These are phyloP conservation scores for Thoracochromis brauschi DNA, from an alignment of 2,113 vertebrate species.

Conservation along the genomic window DNA sequence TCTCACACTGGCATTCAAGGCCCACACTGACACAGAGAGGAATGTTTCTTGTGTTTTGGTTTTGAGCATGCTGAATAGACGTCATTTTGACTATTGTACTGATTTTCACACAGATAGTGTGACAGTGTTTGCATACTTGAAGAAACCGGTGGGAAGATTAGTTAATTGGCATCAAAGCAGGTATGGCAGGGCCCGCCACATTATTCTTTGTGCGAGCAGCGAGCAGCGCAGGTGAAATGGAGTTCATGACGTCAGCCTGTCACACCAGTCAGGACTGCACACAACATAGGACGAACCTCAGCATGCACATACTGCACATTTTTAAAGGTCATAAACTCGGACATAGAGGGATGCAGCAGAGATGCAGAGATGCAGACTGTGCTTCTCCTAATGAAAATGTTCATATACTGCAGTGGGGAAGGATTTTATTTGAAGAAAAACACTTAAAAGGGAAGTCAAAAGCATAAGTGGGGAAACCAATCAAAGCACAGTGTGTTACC, in stretches of 20 bases:
- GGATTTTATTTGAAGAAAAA: constrained; percentile 1
- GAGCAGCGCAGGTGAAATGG: constrained; percentile 36
- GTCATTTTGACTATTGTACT: constrained; percentile 54
- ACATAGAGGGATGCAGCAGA: not conserved
- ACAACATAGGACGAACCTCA: not conserved
- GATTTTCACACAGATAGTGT: constrained; percentile 67
- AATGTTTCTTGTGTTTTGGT: constrained; percentile 45
- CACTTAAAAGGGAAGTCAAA: constrained; percentile 33
- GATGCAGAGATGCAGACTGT: not conserved
- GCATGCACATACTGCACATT: not conserved
- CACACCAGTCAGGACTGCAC: not conserved
- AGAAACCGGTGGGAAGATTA: constrained; percentile 27
- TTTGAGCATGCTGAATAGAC: constrained; percentile 40
- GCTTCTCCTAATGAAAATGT: not conserved
- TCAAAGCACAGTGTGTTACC: constrained; percentile 48
- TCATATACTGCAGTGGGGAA: not conserved
- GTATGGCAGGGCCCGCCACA: not conserved
- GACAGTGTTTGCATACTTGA: constrained; percentile 62
- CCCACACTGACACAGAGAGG: not conserved
- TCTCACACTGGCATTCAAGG: not conserved
- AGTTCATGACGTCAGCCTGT: constrained; percentile 53
- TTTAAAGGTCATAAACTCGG: not conserved
- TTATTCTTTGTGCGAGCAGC: constrained; percentile 22
- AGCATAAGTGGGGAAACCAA: constrained; percentile 22
- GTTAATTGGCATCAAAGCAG: constrained; percentile 62